Evolutionary conservation across 2,888 invertebrate species (phyloP).

Genomic region (Caenorhabditis sinica): DNA sequence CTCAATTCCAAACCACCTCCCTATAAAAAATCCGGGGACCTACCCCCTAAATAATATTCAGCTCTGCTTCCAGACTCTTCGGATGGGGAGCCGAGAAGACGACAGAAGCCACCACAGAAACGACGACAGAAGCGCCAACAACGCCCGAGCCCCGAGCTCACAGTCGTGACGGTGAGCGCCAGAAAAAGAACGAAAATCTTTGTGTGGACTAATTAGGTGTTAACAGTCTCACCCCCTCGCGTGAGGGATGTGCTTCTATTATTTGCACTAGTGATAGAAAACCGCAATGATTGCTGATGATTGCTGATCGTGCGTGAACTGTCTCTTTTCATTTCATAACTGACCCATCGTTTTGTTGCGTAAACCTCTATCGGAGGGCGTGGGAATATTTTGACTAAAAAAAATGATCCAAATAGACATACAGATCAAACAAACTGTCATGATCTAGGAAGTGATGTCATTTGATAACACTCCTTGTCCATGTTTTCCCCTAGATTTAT

Average conservation of each 20-base stretch:
- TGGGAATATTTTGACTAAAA: background rate
- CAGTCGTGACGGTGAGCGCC: slow-evolving; percentile 63
- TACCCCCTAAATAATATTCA: slow-evolving; percentile 25
- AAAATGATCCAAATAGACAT: background rate
- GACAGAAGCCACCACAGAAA: slow-evolving; percentile 42
- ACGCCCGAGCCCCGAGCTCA: slow-evolving; percentile 43
- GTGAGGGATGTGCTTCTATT: slow-evolving; percentile 6
- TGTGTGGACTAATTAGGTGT: slow-evolving; percentile 48
- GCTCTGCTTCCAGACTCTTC: slow-evolving; percentile 62
- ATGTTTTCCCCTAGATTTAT: background rate
- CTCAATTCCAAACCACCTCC: background rate
- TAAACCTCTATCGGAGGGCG: background rate
- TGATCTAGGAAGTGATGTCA: background rate
- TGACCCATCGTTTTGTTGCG: too few relatives aligned
- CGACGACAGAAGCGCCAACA: slow-evolving; percentile 43
- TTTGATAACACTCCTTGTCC: background rate
- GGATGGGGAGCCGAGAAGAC: slow-evolving; percentile 65
- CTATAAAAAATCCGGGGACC: slow-evolving; percentile 12
- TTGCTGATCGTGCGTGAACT: slow-evolving; percentile 46
- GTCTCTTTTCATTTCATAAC: background rate
- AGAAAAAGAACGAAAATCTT: background rate
- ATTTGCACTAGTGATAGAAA: slow-evolving; percentile 55
- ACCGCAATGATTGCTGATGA: slow-evolving; percentile 12
- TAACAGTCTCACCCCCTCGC: slow-evolving; percentile 25
- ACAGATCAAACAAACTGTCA: background rate